These are phyloP conservation scores for Enteromius trimaculatus DNA, from an alignment of 2,797 vertebrate species.

Conservation along the genomic window DNA sequence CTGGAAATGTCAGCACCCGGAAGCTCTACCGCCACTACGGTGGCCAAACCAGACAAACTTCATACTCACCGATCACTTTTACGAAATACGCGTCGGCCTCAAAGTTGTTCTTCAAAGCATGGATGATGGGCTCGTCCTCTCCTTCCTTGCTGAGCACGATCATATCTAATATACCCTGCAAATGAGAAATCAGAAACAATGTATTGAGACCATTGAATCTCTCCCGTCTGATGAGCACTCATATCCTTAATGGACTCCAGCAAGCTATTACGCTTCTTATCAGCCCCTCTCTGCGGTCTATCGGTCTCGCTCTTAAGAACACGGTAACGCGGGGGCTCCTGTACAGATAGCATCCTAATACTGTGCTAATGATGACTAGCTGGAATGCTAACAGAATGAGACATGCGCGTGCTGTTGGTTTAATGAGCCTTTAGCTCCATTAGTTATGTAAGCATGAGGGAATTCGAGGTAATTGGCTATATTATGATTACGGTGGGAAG, in stretches of 20 bases:
- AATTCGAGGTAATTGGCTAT: constrained; percentile 40
- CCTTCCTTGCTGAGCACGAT: constrained; percentile 84
- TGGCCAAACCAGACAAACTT: not conserved
- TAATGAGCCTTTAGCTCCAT: constrained; percentile 47
- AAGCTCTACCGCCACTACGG: not conserved
- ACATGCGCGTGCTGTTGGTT: constrained; percentile 49
- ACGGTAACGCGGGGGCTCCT: not conserved
- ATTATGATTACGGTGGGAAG: constrained; percentile 34
- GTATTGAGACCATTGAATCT: constrained; percentile 36
- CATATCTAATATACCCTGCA: constrained; percentile 95
- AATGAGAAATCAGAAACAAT: constrained; percentile 63
- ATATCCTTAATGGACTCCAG: constrained; percentile 41
- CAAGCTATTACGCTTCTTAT: constrained; percentile 42
- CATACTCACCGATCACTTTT: constrained; percentile 96
- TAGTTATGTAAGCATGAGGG: constrained; percentile 45
- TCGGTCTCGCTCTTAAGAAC: constrained; percentile 35
- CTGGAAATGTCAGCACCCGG: constrained; percentile 61
- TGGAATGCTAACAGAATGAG: constrained; percentile 48
- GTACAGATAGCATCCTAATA: constrained; percentile 46
- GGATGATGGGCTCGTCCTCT: constrained; percentile 81
- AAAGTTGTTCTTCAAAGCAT: constrained; percentile 95
- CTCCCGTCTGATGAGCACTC: constrained; percentile 34
- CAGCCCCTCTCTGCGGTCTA: constrained; percentile 30
- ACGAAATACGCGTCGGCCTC: constrained; percentile 98
- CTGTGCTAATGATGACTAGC: constrained; percentile 50